Evolutionary conservation across 1,140 invertebrate genomes (phyloP).

Genomic region (Drosophila equinoxialis): DNA sequence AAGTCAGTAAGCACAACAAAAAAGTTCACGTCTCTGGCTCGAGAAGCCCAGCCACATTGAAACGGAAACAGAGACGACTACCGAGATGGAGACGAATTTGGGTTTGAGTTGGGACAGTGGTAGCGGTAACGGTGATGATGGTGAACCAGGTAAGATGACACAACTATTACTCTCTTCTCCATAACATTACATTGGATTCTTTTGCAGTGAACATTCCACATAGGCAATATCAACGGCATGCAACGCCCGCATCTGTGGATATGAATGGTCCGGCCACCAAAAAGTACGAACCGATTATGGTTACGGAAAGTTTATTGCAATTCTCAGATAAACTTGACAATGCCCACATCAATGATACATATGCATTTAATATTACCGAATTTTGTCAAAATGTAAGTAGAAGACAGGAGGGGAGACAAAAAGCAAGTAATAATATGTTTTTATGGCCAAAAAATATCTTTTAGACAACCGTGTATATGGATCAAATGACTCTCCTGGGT

Average conservation of each 20-base stretch:
- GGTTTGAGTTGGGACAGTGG: conserved; percentile 53
- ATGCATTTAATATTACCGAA: conserved; percentile 74
- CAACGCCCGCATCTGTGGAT: conserved; percentile 45
- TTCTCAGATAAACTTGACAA: conserved; percentile 39
- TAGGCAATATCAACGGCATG: conserved; percentile 35
- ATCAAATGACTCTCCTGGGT: conserved; percentile 78
- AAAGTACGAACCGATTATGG: conserved; percentile 11
- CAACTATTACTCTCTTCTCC: neutral
- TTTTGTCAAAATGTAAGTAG: conserved; percentile 73
- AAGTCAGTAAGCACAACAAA: conserved; percentile 9
- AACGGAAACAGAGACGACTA: neutral
- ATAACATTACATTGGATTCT: neutral
- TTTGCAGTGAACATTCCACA: conserved; percentile 64
- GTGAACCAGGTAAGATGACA: conserved; percentile 54
- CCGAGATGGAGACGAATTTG: conserved; percentile 1
- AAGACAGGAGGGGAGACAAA: neutral
- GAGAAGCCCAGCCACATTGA: neutral
- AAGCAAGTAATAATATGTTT: neutral
- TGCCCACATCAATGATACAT: conserved; percentile 26
- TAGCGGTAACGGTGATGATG: conserved; percentile 58
- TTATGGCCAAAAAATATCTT: neutral
- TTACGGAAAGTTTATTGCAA: conserved; percentile 56
- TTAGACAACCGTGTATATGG: conserved; percentile 67
- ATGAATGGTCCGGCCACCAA: conserved; percentile 46
- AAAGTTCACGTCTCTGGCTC: conserved; percentile 20